Conservation (phyloP, 1,140 invertebrate genomes). For the Tetramorium simillimum region DNA sequence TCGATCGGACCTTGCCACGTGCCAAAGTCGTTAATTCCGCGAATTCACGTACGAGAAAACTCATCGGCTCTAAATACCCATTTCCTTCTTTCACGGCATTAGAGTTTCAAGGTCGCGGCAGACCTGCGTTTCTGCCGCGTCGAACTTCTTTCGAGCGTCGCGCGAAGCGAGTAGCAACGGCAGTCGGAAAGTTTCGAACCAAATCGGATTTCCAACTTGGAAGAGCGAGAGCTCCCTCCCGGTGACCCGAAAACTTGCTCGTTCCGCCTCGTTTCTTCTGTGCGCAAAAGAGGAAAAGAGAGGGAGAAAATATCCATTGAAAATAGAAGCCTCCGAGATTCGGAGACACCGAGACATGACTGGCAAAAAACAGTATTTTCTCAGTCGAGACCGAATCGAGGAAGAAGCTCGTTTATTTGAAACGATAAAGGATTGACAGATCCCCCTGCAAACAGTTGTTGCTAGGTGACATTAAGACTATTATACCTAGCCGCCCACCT, state of each 20-base stretch:
- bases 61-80: background rate
- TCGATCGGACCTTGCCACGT: background rate
- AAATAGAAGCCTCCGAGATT: constrained; percentile 55
- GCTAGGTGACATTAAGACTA: background rate
- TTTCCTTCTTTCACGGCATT: constrained; percentile 12
- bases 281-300: background rate
- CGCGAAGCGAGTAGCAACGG: background rate
- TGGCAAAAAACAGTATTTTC: constrained; percentile 57
- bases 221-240: background rate
- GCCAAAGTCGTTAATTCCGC: background rate
- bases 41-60: background rate
- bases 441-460: constrained; percentile 24
- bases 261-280: background rate
- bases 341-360: constrained; percentile 40
- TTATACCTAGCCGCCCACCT: too few relatives aligned
- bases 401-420: constrained; percentile 5
- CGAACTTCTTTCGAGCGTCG: constrained; percentile 51
- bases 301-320: constrained; percentile 15
- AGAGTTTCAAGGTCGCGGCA: constrained; percentile 65
- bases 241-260: constrained; percentile 46
- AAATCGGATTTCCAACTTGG: constrained; percentile 65
- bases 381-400: constrained; percentile 24
- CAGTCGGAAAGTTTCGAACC: constrained; percentile 51
- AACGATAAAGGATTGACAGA: constrained; percentile 20
- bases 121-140: constrained; percentile 9